Conservation (phyloP, 2,888 invertebrate genomes). For the Folsomia candida region DNA sequence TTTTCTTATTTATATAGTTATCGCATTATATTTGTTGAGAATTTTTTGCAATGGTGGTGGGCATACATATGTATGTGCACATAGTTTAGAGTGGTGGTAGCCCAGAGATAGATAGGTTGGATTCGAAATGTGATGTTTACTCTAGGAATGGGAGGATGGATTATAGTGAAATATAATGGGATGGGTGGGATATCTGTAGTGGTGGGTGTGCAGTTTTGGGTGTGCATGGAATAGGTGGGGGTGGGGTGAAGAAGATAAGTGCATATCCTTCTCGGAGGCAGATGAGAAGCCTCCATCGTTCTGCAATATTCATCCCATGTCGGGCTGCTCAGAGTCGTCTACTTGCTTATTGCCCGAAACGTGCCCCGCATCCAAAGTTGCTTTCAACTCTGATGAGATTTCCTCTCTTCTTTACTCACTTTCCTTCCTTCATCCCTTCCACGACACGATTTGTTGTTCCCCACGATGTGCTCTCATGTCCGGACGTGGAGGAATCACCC, state of each 20-base stretch:
- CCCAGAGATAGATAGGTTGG: background rate
- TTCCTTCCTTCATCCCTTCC: background rate
- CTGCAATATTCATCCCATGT: conserved; percentile 51
- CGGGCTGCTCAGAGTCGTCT: conserved; percentile 43
- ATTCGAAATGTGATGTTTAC: background rate
- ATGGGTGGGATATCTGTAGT: too few relatives aligned
- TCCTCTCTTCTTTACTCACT: conserved; percentile 25
- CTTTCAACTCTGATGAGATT: conserved; percentile 51
- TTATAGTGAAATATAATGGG: conserved; percentile 3
- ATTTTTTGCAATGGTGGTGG: too few relatives aligned
- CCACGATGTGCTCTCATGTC: background rate
- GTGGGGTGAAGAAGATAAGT: conserved; percentile 28
- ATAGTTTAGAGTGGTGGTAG: too few relatives aligned
- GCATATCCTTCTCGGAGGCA: conserved; percentile 8
- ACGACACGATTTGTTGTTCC: too few relatives aligned
- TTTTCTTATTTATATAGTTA: too few relatives aligned
- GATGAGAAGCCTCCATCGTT: conserved; percentile 19
- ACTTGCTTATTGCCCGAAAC: conserved; percentile 51
- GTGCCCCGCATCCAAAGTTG: conserved; percentile 50
- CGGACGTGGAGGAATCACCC: background rate
- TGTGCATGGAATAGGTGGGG: too few relatives aligned
- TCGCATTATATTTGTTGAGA: too few relatives aligned
- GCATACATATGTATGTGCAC: too few relatives aligned
- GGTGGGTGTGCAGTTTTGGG: too few relatives aligned
- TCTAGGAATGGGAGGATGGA: background rate